Conservation (phyloP, 2,888 invertebrate genomes). For the Drosophila niveifrons region DNA sequence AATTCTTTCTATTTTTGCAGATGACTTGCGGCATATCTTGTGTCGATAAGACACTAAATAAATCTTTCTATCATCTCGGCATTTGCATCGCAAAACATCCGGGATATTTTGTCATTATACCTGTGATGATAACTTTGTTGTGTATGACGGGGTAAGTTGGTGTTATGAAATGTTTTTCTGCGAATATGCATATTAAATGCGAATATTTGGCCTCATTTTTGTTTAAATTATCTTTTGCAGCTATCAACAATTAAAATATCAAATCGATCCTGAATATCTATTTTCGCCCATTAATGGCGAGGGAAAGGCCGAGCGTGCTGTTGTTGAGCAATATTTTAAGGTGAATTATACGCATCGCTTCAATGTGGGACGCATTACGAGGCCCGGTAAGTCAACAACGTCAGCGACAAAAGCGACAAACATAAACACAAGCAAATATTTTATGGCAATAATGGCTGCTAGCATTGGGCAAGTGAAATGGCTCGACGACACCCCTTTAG, state of each 20-base stretch:
- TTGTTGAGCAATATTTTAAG: conserved; percentile 94
- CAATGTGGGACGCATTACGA: conserved; percentile 94
- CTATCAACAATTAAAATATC: conserved; percentile 93
- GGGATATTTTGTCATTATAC: conserved; percentile 95
- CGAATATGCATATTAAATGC: neutral
- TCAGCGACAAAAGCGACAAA: neutral
- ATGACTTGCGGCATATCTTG: conserved; percentile 91
- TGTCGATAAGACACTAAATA: conserved; percentile 92
- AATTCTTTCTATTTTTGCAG: conserved; percentile 85
- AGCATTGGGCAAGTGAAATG: conserved; percentile 61
- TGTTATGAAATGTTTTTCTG: neutral
- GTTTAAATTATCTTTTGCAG: conserved; percentile 55
- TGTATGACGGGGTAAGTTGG: conserved; percentile 91
- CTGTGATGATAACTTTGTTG: conserved; percentile 92
- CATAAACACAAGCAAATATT: conserved; percentile 1
- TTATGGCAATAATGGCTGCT: conserved; percentile 25
- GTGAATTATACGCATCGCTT: conserved; percentile 95
- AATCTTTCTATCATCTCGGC: conserved; percentile 93
- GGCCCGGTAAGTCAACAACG: conserved; percentile 89
- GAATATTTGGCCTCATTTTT: conserved; percentile 4
- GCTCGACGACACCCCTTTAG: conserved; percentile 33
- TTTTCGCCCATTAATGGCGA: conserved; percentile 95
- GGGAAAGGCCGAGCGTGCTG: conserved; percentile 92
- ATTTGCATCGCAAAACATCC: conserved; percentile 92
- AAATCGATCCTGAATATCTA: conserved; percentile 97